Conservation (phyloP, 2,113 vertebrate genomes). For the Trogon melanurus region DNA sequence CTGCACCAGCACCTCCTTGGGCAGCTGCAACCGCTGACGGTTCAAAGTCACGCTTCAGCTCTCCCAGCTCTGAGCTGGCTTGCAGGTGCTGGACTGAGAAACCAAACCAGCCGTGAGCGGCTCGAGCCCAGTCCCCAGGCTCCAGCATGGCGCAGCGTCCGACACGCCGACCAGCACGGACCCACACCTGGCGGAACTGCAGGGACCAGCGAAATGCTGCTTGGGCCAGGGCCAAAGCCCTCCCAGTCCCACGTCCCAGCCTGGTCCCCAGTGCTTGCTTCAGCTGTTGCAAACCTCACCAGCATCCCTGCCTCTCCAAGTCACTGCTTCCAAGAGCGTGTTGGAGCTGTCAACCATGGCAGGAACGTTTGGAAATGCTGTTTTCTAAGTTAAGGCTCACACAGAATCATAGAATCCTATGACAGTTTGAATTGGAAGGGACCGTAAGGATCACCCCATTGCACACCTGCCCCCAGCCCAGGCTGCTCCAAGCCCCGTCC, state of each 20-base stretch:
- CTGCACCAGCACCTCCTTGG: neutral
- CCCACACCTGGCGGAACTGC: neutral
- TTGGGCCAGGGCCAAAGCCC: neutral
- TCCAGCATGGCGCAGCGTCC: neutral
- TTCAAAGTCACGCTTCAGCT: too few species aligned
- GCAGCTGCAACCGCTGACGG: neutral
- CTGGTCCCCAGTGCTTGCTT: neutral
- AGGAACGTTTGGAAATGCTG: neutral
- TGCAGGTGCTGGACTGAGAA: neutral
- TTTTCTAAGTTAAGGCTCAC: neutral
- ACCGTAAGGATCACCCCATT: too few species aligned
- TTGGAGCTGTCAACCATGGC: too few species aligned
- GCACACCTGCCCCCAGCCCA: too few species aligned
- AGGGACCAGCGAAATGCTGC: neutral
- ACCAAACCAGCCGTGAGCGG: neutral
- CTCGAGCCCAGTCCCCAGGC: neutral
- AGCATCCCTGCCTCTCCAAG: neutral
- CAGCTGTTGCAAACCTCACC: neutral
- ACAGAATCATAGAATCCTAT: too few species aligned
- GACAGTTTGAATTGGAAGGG: too few species aligned
- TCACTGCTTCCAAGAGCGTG: neutral
- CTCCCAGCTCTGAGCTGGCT: neutral
- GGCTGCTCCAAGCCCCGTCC: too few species aligned
- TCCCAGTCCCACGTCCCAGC: neutral
- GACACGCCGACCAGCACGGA: neutral